Conservation (phyloP, 2,113 vertebrate genomes). For the Epinephelus cyanopodus region DNA sequence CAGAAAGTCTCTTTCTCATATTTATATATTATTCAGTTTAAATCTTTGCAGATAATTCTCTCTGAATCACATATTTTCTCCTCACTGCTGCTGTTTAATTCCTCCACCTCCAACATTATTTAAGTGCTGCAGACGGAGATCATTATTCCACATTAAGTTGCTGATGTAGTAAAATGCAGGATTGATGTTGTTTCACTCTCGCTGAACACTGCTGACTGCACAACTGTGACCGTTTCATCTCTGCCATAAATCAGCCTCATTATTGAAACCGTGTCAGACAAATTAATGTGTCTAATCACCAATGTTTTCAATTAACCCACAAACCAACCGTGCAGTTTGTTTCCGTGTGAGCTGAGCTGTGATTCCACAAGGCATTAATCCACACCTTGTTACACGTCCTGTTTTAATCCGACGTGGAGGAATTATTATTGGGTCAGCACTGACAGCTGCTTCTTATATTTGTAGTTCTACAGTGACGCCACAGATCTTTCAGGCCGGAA, state of each 20-base stretch:
- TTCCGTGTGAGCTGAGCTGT: not conserved
- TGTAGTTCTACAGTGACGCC: no score
- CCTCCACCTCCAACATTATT: no score
- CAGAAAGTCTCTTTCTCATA: no score
- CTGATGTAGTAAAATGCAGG: constrained; percentile 44
- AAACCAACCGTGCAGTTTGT: constrained; percentile 29
- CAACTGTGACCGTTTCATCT: constrained; percentile 51
- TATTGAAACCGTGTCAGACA: constrained; percentile 58
- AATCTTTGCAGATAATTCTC: no score
- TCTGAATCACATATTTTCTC: not conserved
- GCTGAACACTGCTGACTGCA: constrained; percentile 41
- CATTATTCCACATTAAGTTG: constrained; percentile 45
- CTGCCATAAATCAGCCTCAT: constrained; percentile 61
- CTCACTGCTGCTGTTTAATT: not conserved
- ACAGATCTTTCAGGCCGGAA: no score
- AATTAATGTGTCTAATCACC: constrained; percentile 62
- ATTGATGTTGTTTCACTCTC: constrained; percentile 11
- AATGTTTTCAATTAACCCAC: constrained; percentile 61
- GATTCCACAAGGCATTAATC: constrained; percentile 28
- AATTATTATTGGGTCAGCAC: no score
- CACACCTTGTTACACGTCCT: constrained; percentile 17
- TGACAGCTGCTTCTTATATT: no score
- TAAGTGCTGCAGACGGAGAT: not conserved
- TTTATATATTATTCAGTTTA: no score
- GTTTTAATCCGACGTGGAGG: no score